Conservation (phyloP, 2,888 invertebrate species). For the Patella depressa region DNA sequence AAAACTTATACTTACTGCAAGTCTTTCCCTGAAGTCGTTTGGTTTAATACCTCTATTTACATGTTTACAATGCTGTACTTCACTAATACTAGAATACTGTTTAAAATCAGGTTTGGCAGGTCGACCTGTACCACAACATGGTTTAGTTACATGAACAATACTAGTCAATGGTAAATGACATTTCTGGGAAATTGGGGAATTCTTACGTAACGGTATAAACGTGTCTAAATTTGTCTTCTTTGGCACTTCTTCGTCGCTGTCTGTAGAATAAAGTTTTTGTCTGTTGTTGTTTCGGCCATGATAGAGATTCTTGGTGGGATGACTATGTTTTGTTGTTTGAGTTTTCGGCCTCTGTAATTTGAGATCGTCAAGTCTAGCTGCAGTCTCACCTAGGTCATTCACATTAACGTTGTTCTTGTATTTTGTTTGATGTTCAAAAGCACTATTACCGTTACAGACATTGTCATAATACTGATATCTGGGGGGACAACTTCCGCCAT, state of each 20-base stretch:
- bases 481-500: slow-evolving; percentile 12
- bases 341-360: neutral
- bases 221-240: slow-evolving; percentile 17
- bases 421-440: neutral
- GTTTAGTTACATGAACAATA: neutral
- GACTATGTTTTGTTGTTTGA: slow-evolving; percentile 31
- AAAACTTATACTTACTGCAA: slow-evolving; percentile 46
- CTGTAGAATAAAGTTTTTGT: slow-evolving; percentile 62
- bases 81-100: slow-evolving; percentile 2
- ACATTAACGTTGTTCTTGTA: neutral
- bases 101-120: neutral
- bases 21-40: slow-evolving; percentile 56
- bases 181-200: slow-evolving; percentile 19
- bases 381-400: neutral
- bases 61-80: slow-evolving; percentile 24
- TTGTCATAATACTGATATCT: slow-evolving; percentile 29
- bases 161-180: slow-evolving; percentile 21
- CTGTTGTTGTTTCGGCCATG: slow-evolving; percentile 58
- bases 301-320: slow-evolving; percentile 51
- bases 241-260: slow-evolving; percentile 56
- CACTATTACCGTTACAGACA: slow-evolving; percentile 26
- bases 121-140: neutral
- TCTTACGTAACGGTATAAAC: slow-evolving; percentile 17
- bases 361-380: neutral
- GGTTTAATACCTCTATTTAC: slow-evolving; percentile 54